Evolutionary conservation across 2,888 invertebrate genomes (phyloP), one percentile per base, ranked within the genome.

Genomic region (Dorcus parallelipipedus): DNA sequence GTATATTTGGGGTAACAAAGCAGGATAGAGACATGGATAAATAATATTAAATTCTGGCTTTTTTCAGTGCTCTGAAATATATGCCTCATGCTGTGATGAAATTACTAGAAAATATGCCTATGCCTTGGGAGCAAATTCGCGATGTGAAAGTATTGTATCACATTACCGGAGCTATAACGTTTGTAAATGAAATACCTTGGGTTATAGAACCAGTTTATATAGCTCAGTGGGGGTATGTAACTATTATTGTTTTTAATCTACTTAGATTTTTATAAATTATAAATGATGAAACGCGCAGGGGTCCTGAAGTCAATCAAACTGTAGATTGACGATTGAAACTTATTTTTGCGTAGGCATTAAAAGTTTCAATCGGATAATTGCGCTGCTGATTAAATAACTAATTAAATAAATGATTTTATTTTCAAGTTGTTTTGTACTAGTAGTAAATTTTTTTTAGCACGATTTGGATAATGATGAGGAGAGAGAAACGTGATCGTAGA

Each of bases 391-490:
- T 33, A 33, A 33, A 7, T 6, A 33, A 5, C 26, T 33, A 33
- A 33, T 49, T 9, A 10, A n/a, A 9, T 48, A 9, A 43, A 4
- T 49, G 9, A 52, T 53, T 10, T 51, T 23, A 23, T 10, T 10
- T 42, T 23, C 3, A 33, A 2, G 17, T 54, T 42, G n/a, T 23
- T 38, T 23, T 52, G 4, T 43, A 20, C 42, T 33, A 33, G 1
- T 33, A 33, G 26, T 6, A 6, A 7, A 33, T 1, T 33, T 47
- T 61, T 69, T 67, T 17, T 64, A 90, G 90, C 45, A 96, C 98
- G 1, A 99, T 99, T 98, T 99, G 99, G 99, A 98, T 99, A 68
- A 99, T 99, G 97, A 98, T 99, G 98, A 84, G 99, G 67, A 86
- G 99, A 68, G 98, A 99, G 76, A 99, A 99, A 78, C 84, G 99